These are phyloP conservation scores for Malacosoma neustria DNA, from an alignment of 2,888 invertebrate species.

Conservation along the genomic window DNA sequence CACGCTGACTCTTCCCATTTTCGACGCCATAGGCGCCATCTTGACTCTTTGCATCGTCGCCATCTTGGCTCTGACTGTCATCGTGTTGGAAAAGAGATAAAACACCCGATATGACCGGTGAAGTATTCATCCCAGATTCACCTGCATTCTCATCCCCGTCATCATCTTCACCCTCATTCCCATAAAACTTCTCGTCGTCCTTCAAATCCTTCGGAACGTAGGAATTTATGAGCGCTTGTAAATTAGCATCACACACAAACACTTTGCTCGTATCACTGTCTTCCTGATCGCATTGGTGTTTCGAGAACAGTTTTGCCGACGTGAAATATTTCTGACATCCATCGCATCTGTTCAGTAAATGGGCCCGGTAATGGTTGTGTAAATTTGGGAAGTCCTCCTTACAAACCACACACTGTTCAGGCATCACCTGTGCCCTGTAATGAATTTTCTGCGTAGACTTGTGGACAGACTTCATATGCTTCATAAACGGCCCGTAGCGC, in stretches of 20 bases:
- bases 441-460: conserved; percentile 53
- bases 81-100: not conserved
- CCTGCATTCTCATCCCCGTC: conserved; percentile 9
- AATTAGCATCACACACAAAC: conserved; percentile 45
- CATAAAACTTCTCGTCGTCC: conserved; percentile 60
- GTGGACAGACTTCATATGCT: conserved; percentile 54
- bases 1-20: not conserved
- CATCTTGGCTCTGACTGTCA: conserved; percentile 26
- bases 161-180: conserved; percentile 38
- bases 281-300: conserved; percentile 47
- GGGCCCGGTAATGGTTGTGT: conserved; percentile 77
- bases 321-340: conserved; percentile 59
- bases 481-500: conserved; percentile 59
- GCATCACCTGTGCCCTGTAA: conserved; percentile 50
- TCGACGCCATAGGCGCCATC: conserved; percentile 3
- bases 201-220: conserved; percentile 53
- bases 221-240: conserved; percentile 40
- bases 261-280: conserved; percentile 54
- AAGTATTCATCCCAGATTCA: not conserved
- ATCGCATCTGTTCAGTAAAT: conserved; percentile 71
- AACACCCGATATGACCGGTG: not conserved
- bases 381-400: conserved; percentile 74
- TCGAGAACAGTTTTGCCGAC: conserved; percentile 42
- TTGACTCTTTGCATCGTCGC: conserved; percentile 18
- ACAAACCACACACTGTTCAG: conserved; percentile 76